These are phyloP conservation scores for Elmis aenea DNA, from an alignment of 2,888 invertebrate genomes.

Conservation along the genomic window DNA sequence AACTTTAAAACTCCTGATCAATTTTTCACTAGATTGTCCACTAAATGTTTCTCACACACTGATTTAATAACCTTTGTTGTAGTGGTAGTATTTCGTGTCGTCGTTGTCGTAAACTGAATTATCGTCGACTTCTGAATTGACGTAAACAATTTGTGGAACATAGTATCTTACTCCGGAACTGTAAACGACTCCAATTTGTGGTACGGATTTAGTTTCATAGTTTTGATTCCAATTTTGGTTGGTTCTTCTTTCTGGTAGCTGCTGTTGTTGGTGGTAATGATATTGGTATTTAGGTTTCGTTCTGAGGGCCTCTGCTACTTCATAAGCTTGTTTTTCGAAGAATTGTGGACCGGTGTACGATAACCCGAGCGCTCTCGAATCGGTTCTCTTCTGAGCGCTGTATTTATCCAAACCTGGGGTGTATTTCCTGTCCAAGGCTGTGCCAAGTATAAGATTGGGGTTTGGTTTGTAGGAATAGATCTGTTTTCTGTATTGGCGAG, in stretches of 20 bases:
- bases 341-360: slow-evolving; percentile 43
- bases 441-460: slow-evolving; percentile 39
- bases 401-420: slow-evolving; percentile 36
- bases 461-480: slow-evolving; percentile 33
- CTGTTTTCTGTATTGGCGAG: slow-evolving; percentile 38
- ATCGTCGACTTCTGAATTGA: slow-evolving; percentile 29
- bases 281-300: slow-evolving; percentile 2
- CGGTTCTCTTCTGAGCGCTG: slow-evolving; percentile 32
- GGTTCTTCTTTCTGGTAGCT: slow-evolving; percentile 6
- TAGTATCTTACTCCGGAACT: slow-evolving; percentile 45
- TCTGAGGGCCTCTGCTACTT: slow-evolving; percentile 21
- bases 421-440: slow-evolving; percentile 41
- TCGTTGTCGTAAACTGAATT: slow-evolving; percentile 42
- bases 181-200: slow-evolving; percentile 43
- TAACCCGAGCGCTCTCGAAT: slow-evolving; percentile 32
- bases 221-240: background rate
- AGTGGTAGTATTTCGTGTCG: slow-evolving; percentile 39
- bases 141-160: slow-evolving; percentile 40
- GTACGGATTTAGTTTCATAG: slow-evolving; percentile 30
- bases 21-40: too few relatives aligned
- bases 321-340: slow-evolving; percentile 42
- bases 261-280: slow-evolving; percentile 2
- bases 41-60: too few relatives aligned
- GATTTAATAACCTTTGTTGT: too few relatives aligned
- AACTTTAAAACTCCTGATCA: too few relatives aligned